A percentile compares a stretch with the other conserved stretches of the same genome.
Evolutionary conservation across 2,797 vertebrate species (phyloP).

Genomic region (Trichosurus vulpecula): DNA sequence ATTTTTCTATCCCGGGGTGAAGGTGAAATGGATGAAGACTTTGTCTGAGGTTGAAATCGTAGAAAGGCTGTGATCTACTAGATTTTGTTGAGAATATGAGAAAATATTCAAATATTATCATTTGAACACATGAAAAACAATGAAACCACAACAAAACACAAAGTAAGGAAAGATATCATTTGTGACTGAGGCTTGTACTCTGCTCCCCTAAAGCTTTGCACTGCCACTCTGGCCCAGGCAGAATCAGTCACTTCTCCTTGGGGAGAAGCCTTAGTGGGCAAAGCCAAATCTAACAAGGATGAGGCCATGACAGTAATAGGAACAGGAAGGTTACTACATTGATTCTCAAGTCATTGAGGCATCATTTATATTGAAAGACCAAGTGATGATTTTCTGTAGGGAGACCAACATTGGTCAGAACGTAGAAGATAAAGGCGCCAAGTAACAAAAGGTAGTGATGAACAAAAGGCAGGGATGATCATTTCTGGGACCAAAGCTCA

Average conservation of each 20-base stretch:
- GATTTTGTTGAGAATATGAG: background rate
- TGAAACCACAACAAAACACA: background rate
- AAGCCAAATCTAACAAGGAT: background rate
- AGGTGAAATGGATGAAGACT: background rate
- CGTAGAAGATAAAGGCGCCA: background rate
- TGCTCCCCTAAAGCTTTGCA: background rate
- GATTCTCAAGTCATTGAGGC: slow-evolving; percentile 3
- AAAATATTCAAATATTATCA: background rate
- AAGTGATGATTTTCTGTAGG: background rate
- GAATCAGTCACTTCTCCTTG: background rate
- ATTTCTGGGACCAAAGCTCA: background rate
- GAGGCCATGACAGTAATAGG: background rate
- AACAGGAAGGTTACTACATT: slow-evolving; percentile 2
- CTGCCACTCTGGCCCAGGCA: background rate
- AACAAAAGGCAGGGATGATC: background rate
- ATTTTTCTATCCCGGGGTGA: background rate
- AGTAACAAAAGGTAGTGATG: background rate
- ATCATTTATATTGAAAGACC: background rate
- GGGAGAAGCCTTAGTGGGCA: background rate
- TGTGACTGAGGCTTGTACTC: background rate
- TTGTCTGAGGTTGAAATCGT: background rate
- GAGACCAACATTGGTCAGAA: background rate
- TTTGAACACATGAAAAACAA: background rate
- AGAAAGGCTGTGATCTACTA: background rate
- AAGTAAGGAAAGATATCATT: background rate